Base-by-base conservation (phyloP, 2,113 vertebrate genomes). In the Elephas maximus region DNA sequence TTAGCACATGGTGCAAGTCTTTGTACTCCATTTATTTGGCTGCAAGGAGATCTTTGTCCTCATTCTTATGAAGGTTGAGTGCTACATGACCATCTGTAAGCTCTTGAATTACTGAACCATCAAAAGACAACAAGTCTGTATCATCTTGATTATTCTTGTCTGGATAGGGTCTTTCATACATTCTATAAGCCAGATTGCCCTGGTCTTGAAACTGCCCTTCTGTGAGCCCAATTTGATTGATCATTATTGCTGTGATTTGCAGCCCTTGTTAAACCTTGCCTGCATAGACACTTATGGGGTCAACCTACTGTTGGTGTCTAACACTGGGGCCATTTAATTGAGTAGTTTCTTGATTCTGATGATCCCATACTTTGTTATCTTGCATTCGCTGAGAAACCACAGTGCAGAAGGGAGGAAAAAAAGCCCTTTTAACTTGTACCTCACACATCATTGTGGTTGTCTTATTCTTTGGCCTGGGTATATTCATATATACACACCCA, bases 201-300 rank as follows among this genome's bases (percentile, higher is more conserved):
- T 91, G 26, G 33, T 80, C 30, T 83, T 69, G 44, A 45, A 18
- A 4, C 53, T 91, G 30, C 57, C 79, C 7, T 94, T 96, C 69
- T 96, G 93, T 92, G 95, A 89, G 12, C 69, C 83, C 57, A 92
- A 87, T 83, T 1, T 88, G 41, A 88, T 96, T 60, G 83, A 96
- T 44, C 89, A 96, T 65, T 96, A 91, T 60, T 96, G 79, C 67
- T 96, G 95, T 78, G 93, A 96, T 83, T 23, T 94, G 26, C 63
- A 90, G 33, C 95, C 93, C 11, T 41, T 96, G 15, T 28, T 88
- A n/a, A 88, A 76, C 53, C 51, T 88, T 53, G 69, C 71, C 48
- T 92, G 85, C 26, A 92, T 63, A 44, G 89, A 95, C 53, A 95
- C 65, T 8, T 65, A 65, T 6, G 3, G 53, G 30, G 33, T 74